Evolutionary conservation across 2,113 vertebrate species (phyloP).

Genomic region (Dicrurus megarhynchus): DNA sequence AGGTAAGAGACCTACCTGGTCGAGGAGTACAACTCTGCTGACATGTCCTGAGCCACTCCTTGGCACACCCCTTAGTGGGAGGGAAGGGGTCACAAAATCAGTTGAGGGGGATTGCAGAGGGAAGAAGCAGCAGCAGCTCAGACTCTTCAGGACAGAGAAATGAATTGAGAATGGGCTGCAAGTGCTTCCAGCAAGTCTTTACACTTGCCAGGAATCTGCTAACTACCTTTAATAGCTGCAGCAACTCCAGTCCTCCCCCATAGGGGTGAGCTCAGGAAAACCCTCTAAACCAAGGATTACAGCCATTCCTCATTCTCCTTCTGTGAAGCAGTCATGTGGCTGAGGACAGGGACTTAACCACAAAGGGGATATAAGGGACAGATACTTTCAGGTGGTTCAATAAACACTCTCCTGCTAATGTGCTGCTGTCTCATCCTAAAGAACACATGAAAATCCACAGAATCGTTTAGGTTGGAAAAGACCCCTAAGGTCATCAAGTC

Average conservation of each 20-base stretch:
- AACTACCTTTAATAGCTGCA: not conserved
- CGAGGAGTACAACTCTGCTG: not conserved
- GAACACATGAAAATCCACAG: not conserved
- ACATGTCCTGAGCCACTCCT: rapidly evolving
- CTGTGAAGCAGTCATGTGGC: not conserved
- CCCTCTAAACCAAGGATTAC: not conserved
- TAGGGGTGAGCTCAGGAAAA: not conserved
- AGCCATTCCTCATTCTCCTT: not conserved
- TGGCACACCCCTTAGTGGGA: rapidly evolving
- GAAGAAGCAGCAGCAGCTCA: not conserved
- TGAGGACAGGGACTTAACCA: not conserved
- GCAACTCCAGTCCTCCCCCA: not conserved
- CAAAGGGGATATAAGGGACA: not conserved
- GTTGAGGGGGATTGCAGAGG: not conserved
- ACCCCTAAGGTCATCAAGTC: not conserved
- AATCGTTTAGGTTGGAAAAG: not conserved
- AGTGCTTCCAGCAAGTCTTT: not conserved
- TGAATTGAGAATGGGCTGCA: not conserved
- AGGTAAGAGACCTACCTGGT: not conserved
- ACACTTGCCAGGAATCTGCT: not conserved
- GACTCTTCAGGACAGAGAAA: not conserved
- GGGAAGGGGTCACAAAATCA: not conserved
- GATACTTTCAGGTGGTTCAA: not conserved
- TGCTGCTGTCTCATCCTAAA: not conserved
- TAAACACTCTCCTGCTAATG: not conserved